phyloP scores from a whole-genome alignment of 1,140 invertebrate genomes.

The Procambarus virginalis region DNA sequence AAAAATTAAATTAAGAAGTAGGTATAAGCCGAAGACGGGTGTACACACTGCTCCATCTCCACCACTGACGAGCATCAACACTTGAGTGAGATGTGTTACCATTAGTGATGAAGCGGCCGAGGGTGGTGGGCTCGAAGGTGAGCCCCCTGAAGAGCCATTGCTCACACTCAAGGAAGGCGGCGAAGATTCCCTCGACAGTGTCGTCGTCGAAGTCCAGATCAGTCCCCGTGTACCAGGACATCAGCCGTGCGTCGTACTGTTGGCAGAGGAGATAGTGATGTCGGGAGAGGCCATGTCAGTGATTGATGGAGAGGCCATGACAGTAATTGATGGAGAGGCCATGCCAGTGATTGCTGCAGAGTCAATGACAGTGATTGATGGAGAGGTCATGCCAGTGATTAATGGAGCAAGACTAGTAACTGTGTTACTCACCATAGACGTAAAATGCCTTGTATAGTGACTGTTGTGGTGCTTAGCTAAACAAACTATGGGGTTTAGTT shows the following conservation, averaged over 20 bases:
- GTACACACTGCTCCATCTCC: no score
- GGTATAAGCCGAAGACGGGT: no score
- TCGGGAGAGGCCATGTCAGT: not conserved
- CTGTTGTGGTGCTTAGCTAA: no score
- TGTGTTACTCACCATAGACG: no score
- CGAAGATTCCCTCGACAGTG: slow-evolving; percentile 19
- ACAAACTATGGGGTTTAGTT: no score
- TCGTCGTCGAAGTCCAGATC: slow-evolving; percentile 29
- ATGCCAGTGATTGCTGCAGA: not conserved
- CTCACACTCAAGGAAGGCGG: slow-evolving; percentile 25
- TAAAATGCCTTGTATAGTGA: no score
- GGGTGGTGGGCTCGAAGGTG: slow-evolving; percentile 10
- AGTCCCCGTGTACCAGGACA: slow-evolving; percentile 27
- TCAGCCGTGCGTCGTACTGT: not conserved
- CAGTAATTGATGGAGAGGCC: no score
- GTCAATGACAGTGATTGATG: not conserved
- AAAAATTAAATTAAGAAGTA: no score
- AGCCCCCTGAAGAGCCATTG: slow-evolving; percentile 35
- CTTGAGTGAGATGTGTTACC: not conserved
- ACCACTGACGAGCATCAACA: no score
- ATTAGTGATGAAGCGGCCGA: not conserved
- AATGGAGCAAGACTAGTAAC: no score
- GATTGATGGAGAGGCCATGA: no score
- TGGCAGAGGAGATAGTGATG: not conserved
- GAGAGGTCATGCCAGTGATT: no score